Evolutionary conservation across 1,140 invertebrate species (phyloP).

Genomic region (Papilio helenus): DNA sequence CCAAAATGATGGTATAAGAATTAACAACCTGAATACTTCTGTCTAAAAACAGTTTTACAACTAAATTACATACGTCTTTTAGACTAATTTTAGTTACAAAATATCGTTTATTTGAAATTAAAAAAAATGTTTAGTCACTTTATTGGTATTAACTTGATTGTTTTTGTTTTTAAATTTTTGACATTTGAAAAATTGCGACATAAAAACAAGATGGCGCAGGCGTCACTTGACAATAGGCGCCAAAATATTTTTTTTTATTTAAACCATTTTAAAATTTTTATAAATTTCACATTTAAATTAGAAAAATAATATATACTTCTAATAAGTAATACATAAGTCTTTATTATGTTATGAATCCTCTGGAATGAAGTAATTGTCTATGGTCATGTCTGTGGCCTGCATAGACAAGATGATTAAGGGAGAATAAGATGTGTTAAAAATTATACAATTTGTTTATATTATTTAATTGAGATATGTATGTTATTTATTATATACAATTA

Average conservation of each 20-base stretch:
- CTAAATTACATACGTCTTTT: background rate
- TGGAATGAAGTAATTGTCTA: background rate
- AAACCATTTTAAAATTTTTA: background rate
- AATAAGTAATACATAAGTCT: background rate
- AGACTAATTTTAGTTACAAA: background rate
- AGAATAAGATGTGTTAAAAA: background rate
- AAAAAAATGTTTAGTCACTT: background rate
- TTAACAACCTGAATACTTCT: too few species aligned
- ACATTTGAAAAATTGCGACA: background rate
- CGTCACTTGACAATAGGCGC: background rate
- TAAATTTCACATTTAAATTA: too few species aligned
- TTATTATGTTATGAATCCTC: too few species aligned
- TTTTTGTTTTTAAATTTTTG: background rate
- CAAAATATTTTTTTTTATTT: background rate
- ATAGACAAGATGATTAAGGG: background rate
- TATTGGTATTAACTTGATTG: background rate
- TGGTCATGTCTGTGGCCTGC: background rate
- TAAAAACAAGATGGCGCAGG: slow-evolving; percentile 12
- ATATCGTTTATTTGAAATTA: background rate
- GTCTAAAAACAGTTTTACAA: too few species aligned
- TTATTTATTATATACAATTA: slow-evolving; percentile 8
- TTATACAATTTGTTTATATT: background rate
- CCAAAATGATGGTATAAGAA: too few species aligned
- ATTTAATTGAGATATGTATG: background rate
- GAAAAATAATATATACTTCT: background rate